phyloP scores from a whole-genome alignment of 2,113 vertebrate genomes.

The Oryzias melastigma region DNA sequence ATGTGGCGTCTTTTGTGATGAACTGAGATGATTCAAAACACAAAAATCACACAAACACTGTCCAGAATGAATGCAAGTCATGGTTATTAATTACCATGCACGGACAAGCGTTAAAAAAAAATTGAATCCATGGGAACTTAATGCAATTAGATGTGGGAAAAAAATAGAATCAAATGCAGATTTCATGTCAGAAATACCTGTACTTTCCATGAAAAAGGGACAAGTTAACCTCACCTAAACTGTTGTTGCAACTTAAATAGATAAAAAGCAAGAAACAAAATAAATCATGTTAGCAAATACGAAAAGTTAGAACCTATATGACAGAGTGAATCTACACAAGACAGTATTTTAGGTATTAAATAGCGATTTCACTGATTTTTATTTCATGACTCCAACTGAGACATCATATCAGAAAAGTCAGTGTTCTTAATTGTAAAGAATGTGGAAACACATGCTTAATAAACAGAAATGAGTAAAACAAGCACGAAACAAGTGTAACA shows the following conservation, averaged over 20 bases:
- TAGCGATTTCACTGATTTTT: too few relatives aligned
- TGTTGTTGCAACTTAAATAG: too few relatives aligned
- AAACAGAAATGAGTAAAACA: not conserved
- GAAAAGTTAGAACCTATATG: too few relatives aligned
- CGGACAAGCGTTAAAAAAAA: constrained; percentile 1
- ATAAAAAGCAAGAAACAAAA: too few relatives aligned
- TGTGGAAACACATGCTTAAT: constrained; percentile 1
- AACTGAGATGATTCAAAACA: not conserved
- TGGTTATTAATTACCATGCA: constrained; percentile 6
- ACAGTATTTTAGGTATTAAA: too few relatives aligned
- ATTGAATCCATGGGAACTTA: not conserved
- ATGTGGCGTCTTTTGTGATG: constrained; percentile 6
- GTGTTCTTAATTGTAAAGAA: not conserved
- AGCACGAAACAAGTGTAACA: constrained; percentile 1
- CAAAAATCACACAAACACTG: constrained; percentile 4
- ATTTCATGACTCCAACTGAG: too few relatives aligned
- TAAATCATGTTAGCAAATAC: too few relatives aligned
- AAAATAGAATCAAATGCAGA: too few relatives aligned
- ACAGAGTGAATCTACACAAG: too few relatives aligned
- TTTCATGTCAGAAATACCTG: not conserved
- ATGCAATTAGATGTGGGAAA: not conserved
- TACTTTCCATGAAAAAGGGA: not conserved
- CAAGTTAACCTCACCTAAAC: too few relatives aligned
- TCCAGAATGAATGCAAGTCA: constrained; percentile 5
- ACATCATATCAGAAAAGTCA: too few relatives aligned